Evolutionary conservation across 2,113 vertebrate genomes (phyloP).

Genomic region (Oplegnathus fasciatus): DNA sequence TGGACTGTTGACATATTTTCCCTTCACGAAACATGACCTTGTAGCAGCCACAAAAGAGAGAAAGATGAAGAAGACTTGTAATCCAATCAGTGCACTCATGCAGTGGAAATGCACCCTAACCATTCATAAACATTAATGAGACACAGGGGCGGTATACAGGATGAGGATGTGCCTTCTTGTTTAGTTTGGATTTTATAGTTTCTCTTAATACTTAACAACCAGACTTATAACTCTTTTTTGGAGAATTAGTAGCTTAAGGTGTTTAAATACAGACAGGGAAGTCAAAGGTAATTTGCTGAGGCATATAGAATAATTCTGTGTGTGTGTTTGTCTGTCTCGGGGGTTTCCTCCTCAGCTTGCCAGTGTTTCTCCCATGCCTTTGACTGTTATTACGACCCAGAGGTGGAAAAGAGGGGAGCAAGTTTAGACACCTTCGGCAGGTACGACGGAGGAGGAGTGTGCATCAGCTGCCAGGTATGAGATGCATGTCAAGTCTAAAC

Average conservation of each 20-base stretch:
- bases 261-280: slow-evolving; percentile 39
- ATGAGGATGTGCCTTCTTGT: slow-evolving; percentile 56
- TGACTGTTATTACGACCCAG: slow-evolving; percentile 93
- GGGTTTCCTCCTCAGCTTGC: slow-evolving; percentile 87
- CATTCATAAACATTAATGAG: slow-evolving; percentile 61
- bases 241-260: slow-evolving; percentile 53
- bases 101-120: slow-evolving; percentile 40
- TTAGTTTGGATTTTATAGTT: slow-evolving; percentile 64
- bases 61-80: slow-evolving; percentile 48
- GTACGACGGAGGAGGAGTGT: slow-evolving; percentile 94
- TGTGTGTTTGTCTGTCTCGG: slow-evolving; percentile 52
- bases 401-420: slow-evolving; percentile 84
- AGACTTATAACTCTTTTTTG: slow-evolving; percentile 28
- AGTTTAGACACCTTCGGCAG: slow-evolving; percentile 90
- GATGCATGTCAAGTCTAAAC: slow-evolving; percentile 67
- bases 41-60: slow-evolving; percentile 32
- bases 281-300: slow-evolving; percentile 46
- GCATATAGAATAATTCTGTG: slow-evolving; percentile 41
- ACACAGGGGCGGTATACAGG: slow-evolving; percentile 48
- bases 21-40: slow-evolving; percentile 58
- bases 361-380: slow-evolving; percentile 93
- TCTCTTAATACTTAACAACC: slow-evolving; percentile 53
- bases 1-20: slow-evolving; percentile 65
- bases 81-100: slow-evolving; percentile 49
- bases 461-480: slow-evolving; percentile 94